These are phyloP conservation scores for Ceratina australensis DNA, from an alignment of 1,140 invertebrate genomes.

Conservation along the genomic window DNA sequence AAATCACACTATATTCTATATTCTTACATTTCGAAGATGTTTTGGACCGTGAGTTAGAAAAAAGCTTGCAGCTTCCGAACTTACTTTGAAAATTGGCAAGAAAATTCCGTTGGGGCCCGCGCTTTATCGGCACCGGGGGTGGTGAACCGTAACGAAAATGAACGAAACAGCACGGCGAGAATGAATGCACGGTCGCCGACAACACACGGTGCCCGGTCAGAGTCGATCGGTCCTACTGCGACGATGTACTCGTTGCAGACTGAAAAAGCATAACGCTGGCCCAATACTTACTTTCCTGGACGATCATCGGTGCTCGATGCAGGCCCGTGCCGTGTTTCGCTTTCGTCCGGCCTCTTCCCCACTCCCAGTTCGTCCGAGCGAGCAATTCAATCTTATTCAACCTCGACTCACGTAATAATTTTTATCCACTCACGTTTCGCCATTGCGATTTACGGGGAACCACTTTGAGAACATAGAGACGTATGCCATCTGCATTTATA, in stretches of 20 bases:
- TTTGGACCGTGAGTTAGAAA: background rate
- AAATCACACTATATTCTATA: too few species aligned
- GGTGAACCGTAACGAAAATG: background rate
- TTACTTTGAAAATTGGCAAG: background rate
- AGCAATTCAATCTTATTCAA: background rate
- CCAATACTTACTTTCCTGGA: constrained; percentile 30
- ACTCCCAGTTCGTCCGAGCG: background rate
- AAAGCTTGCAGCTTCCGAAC: background rate
- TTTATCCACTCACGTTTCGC: background rate
- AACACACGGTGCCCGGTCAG: background rate
- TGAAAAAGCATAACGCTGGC: constrained; percentile 58
- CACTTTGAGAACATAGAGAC: background rate
- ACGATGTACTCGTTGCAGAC: constrained; percentile 64
- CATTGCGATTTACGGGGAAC: background rate
- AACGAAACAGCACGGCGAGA: background rate
- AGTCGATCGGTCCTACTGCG: constrained; percentile 41
- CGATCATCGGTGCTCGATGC: constrained; percentile 24
- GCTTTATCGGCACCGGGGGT: background rate
- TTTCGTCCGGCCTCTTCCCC: background rate
- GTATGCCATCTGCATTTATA: too few species aligned
- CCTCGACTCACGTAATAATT: background rate
- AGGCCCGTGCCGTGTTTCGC: constrained; percentile 1
- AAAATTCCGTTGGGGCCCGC: too few species aligned
- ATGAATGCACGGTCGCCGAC: constrained; percentile 1
- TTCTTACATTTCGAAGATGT: too few species aligned